Evolutionary conservation across 2,888 invertebrate species (phyloP), one percentile per base, ranked within the genome.

Genomic region (Apantesis nais): DNA sequence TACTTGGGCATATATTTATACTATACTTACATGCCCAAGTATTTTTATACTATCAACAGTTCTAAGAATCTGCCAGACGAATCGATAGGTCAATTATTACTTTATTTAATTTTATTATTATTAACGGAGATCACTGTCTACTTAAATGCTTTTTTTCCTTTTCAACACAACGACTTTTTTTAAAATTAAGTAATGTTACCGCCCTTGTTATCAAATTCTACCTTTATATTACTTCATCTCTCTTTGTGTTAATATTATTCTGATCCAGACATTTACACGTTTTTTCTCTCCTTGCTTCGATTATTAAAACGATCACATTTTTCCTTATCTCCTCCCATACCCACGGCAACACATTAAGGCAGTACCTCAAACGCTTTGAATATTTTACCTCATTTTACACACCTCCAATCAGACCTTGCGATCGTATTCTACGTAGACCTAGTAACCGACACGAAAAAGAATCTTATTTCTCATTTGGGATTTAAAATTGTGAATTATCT

Each of bases 401-500:
- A 52, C 39, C 62, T 69, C 65, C 61, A 69, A 69, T 69, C 61
- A 71, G 73, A 74, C 62, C 74, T 67, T 39, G 63, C 48, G 58
- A 69, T 66, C 55, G 29, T 34, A 52, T 14, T 41, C 39, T 22
- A 31, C 60, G 52, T 62, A 39, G 25, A 68, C 64, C 34, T 63
- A 75, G 70, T 62, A 64, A 31, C 37, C 65, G 62, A 67, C 65
- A 77, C 73, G 62, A 74, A 84, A 84, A 83, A 79, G 75, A 77
- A 81, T 82, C 72, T 76, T 69, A 71, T 74, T 78, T 78, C 79
- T 79, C 81, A 79, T 82, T 73, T 76, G 82, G 82, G 83, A 88
- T 86, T 87, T 86, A 81, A 86, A 88, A 86, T 88, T 83, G 82
- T 87, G 84, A 80, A 83, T 81, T 83, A 75, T 85, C 80, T 78